phyloP scores from a whole-genome alignment of 2,888 invertebrate genomes.

The Xestia c-nigrum region DNA sequence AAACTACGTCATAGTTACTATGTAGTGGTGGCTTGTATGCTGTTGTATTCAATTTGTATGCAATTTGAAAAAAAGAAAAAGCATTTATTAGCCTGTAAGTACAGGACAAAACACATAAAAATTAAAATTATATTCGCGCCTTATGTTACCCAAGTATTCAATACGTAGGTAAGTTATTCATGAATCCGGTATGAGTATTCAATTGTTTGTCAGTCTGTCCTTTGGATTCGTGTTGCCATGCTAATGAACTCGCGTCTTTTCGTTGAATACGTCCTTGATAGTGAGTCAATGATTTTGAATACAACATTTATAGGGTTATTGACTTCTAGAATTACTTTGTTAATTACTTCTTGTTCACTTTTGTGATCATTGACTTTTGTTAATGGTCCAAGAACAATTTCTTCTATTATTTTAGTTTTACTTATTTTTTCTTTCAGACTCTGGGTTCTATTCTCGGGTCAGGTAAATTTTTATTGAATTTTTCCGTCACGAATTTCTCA shows the following conservation, averaged over 20 bases:
- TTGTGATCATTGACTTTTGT: neutral
- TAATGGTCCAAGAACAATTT: neutral
- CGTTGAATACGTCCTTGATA: conserved; percentile 22
- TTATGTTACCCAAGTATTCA: neutral
- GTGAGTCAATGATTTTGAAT: neutral
- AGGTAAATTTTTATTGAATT: no score
- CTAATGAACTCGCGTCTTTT: conserved; percentile 8
- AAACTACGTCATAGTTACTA: no score
- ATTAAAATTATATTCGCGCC: no score
- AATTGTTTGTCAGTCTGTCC: conserved; percentile 28
- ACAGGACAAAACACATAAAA: no score
- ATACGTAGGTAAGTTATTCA: conserved; percentile 36
- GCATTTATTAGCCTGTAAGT: no score
- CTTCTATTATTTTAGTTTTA: neutral
- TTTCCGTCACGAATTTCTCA: no score
- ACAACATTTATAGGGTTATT: conserved; percentile 1
- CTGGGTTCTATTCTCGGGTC: no score
- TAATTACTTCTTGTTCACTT: neutral
- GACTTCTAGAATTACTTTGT: neutral
- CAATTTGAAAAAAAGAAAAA: no score
- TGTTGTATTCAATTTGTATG: no score
- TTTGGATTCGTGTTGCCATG: conserved; percentile 24
- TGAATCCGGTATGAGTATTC: conserved; percentile 33
- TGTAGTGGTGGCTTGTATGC: no score
- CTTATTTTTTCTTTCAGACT: neutral